Evolutionary conservation across 2,888 invertebrate species (phyloP), one percentile per base, ranked within the genome.

Genomic region (Uropetala carovei): DNA sequence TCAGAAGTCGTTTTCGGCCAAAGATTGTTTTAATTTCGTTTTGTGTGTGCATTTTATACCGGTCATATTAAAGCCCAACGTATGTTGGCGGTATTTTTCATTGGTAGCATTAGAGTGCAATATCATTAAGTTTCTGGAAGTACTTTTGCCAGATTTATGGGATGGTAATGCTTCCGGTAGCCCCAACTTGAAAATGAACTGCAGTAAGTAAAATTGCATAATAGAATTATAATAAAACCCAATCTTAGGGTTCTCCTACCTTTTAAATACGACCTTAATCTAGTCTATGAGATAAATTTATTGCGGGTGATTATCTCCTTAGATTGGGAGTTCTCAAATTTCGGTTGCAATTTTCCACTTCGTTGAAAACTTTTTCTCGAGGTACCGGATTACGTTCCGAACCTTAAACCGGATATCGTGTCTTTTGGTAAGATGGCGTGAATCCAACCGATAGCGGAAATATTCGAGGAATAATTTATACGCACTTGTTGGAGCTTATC

Each of bases 331-430:
- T 22, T 68, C 13, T 5, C 43, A 43, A 43, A 43, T 43, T 22
- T 68, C 68, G 68, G 68, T 16, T 68, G 68, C 68, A 68, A 68
- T 68, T 68, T 68, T 68, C 68, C 68, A 68, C 68, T 68, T n/a
- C 9, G 68, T 27, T 10, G 75, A 75, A 27, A 27, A 75, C 13
- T 0, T 13, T 43, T 22, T 8, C 68, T 68, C 22, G 9, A 68
- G 68, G 27, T 27, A 75, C 22, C 22, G 13, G 22, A 22, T 13
- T 27, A 22, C 27, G 27, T 22, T 75, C 22, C 75, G 75, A 13
- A 75, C 22, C 13, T 22, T 27, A 27, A 27, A 75, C 22, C 22
- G 27, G 75, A 75, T 27, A 75, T 75, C 22, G 27, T 75, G 75
- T 18, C 27, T 27, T 13, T 18, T 18, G 13, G 27, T 27, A 75